Evolutionary conservation across 2,888 invertebrate genomes (phyloP), one percentile per base, ranked within the genome.

Genomic region (Ecliptopera silaceata): DNA sequence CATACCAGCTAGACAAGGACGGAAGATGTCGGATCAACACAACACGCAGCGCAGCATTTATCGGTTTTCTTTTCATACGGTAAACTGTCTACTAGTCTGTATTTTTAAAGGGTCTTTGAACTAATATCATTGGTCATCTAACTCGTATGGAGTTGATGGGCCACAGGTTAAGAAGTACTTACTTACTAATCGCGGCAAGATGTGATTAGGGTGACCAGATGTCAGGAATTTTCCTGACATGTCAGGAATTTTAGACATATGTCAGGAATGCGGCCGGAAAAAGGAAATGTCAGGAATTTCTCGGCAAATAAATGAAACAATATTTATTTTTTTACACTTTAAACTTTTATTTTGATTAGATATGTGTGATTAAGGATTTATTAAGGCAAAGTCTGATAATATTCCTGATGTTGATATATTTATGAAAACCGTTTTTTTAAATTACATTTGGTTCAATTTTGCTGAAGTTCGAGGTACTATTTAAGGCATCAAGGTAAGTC

Each of bases 71-170:
- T 57, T 26, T 59, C 53, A 36, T 71, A 71, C 73, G 71, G 68
- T 69, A 63, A 64, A 68, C 65, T 65, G 22, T 22, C 22, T 22
- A n/a, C n/a, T n/a, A 67, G 70, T 67, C 53, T 38, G 71, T 70
- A 73, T 76, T 78, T 74, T 59, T 74, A 68, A 78, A 75, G 75
- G 80, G 79, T 81, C 80, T 79, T 77, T 83, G 82, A 82, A 81
- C 82, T 69, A 52, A 47, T n/a, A 34, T 29, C 29, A 43, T 26
- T 34, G 48, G 31, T 44, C 46, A 26, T 34, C 31, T 26, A 45
- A 45, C 45, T 49, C 71, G 64, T 63, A 59, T 59, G n/a, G 34
- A 42, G n/a, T 15, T 18, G 20, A 6, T 20, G 18, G 17, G 22
- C 17, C 42, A 41, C 22, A 36, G 51, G 31, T 51, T n/a, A n/a